Percentiles rank a stretch among this genome's conserved stretches.
phyloP scores from a whole-genome alignment of 53 echinoderm and acorn worm species.

The Antedon mediterranea region DNA sequence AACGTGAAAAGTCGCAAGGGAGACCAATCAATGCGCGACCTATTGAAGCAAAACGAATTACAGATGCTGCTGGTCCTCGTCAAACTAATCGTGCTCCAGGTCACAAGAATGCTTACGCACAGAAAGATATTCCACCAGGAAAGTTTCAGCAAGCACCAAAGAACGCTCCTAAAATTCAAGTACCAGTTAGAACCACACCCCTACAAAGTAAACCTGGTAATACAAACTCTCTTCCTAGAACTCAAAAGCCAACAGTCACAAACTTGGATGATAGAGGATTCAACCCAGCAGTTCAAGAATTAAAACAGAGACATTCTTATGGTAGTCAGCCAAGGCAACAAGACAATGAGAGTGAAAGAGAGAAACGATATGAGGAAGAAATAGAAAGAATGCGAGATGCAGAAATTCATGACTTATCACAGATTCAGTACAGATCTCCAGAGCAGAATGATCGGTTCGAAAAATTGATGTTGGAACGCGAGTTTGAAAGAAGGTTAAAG shows the following conservation, averaged over 20 bases:
- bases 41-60: not conserved
- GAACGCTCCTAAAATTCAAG: not conserved
- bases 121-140: not conserved
- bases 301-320: not conserved
- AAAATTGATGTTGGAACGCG: constrained; percentile 66
- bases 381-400: constrained; percentile 43
- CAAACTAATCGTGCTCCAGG: not conserved
- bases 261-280: not conserved
- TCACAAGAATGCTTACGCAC: not conserved
- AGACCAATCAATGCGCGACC: not conserved
- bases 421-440: constrained; percentile 29
- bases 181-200: not conserved
- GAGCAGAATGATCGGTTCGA: constrained; percentile 65
- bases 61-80: not conserved
- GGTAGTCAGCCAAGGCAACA: not conserved
- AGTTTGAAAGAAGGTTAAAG: constrained; percentile 74
- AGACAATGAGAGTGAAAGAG: constrained; percentile 50
- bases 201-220: not conserved
- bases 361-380: constrained; percentile 52
- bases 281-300: not conserved
- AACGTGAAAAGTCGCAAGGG: not conserved
- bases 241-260: constrained; percentile 33
- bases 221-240: constrained; percentile 14
- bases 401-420: constrained; percentile 47
- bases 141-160: not conserved